Base-by-base conservation (phyloP, 2,888 invertebrate genomes). In the Tortrix viridana region DNA sequence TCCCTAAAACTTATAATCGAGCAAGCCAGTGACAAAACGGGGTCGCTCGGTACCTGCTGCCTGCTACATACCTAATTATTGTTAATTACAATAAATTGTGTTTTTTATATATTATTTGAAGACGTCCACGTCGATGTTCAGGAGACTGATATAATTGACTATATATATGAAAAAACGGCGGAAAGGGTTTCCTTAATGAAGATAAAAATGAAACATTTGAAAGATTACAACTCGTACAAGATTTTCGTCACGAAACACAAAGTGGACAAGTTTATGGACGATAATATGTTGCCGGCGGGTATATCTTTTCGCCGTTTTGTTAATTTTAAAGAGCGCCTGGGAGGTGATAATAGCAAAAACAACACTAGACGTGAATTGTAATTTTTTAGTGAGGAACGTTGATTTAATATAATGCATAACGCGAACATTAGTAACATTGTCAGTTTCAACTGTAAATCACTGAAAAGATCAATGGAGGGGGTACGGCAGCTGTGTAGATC, bases 251-350 rank as follows among this genome's bases (percentile, higher is more conserved):
- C 65, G 14, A 56, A 65, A 49, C 26, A 65, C 41, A 65, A 60
- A 44, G 19, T 59, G 32, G 12, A 12, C 26, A 14, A 56, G 23
- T 59, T 66, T 20, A 50, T 66, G 56, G 26, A 56, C 23, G 14
- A 46, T 16, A 61, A 55, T 22, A 14, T 66, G 38, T 66, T 62
- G 66, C 66, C 66, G 1, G 66, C 62, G 3, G 66, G 66, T 9
- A 50, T 66, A 16, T 22, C 59, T 0, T 66, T 59, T 46, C 62
- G 66, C n/a, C 60, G 60, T 16, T 66, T 63, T 49, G 43, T 66
- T n/a, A 38, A 61, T 14, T 61, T 65, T 20, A 38, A 37, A 7
- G 38, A 44, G 38, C 22, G 60, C 22, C 3, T 22, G 43, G 43
- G 46, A 4, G 32, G 5, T 16, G 46, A 20, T 14, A 53, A 18